Base-by-base conservation (phyloP, 1,140 invertebrate species). In the Wiebesia pumilae region DNA sequence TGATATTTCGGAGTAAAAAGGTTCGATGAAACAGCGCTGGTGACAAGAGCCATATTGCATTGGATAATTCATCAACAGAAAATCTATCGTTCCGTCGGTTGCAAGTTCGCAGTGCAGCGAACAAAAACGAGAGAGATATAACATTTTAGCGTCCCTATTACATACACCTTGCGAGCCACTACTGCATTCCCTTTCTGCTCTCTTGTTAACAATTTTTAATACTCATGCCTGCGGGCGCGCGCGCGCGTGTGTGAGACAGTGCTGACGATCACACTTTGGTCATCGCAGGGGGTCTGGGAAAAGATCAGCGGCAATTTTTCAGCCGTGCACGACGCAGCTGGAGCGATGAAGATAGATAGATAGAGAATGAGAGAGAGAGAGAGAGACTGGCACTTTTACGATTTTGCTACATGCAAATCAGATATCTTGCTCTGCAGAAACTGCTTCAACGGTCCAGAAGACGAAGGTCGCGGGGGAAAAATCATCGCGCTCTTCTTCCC, bases 331-430 rank as follows among this genome's bases (percentile, higher is more conserved):
- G 40, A 10, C 47, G 24, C 77, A 78, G 77, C 43, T 78, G 77
- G 43, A 33, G 30, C 0, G 77, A 51, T 47, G 43, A 30, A 58
- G 77, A 33, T 35, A 7, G 71, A 75, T 43, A 75, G 21, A 73
- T 33, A 43, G 43, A 16, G 43, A 47, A 12, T 1, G 78, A 38
- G 24, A 24, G 58, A 80, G 47, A 33, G 78, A 38, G 78, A 35
- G 10, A 80, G 33, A 77, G 51, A n/a, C n/a, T n/a, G 30, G 67
- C 69, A 83, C 38, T 81, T 65, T 40, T 33, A 38, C 65, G 81
- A 83, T 38, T 73, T 24, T 65, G 86, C 86, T 87, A 69, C 81
- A 87, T 87, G 86, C 86, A 87, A 87, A 87, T 87, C 81, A 87
- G 86, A 54, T 51, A 51, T 81, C 79, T 43, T 27, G 71, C 71